Evolutionary conservation across 2,113 vertebrate genomes (phyloP).

Genomic region (Ranitomeya imitator): DNA sequence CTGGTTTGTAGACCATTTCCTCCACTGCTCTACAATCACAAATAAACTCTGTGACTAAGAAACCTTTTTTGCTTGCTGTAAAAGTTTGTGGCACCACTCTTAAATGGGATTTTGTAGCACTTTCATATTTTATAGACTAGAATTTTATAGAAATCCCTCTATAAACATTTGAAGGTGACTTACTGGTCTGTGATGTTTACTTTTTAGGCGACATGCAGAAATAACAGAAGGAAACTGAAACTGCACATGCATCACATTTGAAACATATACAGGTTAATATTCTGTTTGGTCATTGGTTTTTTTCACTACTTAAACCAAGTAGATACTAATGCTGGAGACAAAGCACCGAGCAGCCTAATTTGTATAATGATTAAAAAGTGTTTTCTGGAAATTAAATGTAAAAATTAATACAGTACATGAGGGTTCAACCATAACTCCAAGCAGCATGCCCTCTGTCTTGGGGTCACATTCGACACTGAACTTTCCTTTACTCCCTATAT

Average conservation of each 20-base stretch:
- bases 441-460: too few species aligned
- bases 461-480: too few species aligned
- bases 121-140: slow-evolving; percentile 12
- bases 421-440: too few species aligned
- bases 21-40: not conserved
- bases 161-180: slow-evolving; percentile 18
- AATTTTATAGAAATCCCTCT: not conserved
- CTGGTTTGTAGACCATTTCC: not conserved
- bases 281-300: too few species aligned
- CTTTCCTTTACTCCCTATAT: too few species aligned
- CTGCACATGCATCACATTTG: not conserved
- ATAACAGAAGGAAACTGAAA: not conserved
- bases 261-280: not conserved
- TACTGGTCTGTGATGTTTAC: not conserved
- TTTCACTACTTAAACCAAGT: too few species aligned
- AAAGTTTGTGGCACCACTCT: not conserved
- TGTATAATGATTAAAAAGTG: too few species aligned
- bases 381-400: too few species aligned
- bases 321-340: too few species aligned
- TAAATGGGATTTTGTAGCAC: not conserved
- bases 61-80: not conserved
- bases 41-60: not conserved
- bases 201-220: not conserved
- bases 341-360: too few species aligned
- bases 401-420: too few species aligned